A percentile compares a stretch with the other conserved stretches of the same genome.
Conservation (phyloP, 2,797 vertebrate species). For the Rhinichthys osculus region DNA sequence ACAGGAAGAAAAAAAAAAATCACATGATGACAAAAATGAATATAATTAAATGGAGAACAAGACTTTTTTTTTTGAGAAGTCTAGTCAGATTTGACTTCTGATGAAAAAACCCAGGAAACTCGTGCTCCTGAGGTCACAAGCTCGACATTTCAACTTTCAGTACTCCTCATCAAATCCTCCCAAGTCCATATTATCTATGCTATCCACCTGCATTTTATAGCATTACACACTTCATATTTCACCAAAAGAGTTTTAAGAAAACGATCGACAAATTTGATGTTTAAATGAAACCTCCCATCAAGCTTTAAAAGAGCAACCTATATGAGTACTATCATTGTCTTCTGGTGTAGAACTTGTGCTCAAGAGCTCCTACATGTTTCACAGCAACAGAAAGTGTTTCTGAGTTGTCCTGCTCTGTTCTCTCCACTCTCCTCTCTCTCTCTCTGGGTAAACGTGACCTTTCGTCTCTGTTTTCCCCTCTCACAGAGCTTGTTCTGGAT, state of each 20-base stretch:
- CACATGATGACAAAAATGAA: no score
- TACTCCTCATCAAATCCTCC: neutral
- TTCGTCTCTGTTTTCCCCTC: slow-evolving; percentile 29
- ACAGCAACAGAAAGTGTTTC: slow-evolving; percentile 3
- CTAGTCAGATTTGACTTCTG: neutral
- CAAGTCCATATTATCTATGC: neutral
- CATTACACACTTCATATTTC: neutral
- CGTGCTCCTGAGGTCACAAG: slow-evolving; percentile 11
- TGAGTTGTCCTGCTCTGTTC: slow-evolving; percentile 5
- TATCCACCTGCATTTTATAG: neutral
- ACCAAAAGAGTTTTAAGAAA: neutral
- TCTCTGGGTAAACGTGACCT: slow-evolving; percentile 36
- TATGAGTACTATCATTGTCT: neutral
- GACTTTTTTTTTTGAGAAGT: slow-evolving; percentile 6
- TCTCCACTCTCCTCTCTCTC: slow-evolving; percentile 24
- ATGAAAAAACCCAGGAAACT: slow-evolving; percentile 15
- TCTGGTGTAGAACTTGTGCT: neutral
- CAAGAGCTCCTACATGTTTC: neutral
- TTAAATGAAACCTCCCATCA: neutral
- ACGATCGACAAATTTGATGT: neutral
- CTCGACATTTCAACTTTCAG: neutral
- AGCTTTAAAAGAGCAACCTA: neutral
- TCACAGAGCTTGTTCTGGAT: slow-evolving; percentile 38
- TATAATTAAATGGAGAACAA: slow-evolving; percentile 6
- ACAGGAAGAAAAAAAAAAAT: neutral